Conservation (phyloP, 92 coral and sea anemone genomes). For the Bergia puertoricense region DNA sequence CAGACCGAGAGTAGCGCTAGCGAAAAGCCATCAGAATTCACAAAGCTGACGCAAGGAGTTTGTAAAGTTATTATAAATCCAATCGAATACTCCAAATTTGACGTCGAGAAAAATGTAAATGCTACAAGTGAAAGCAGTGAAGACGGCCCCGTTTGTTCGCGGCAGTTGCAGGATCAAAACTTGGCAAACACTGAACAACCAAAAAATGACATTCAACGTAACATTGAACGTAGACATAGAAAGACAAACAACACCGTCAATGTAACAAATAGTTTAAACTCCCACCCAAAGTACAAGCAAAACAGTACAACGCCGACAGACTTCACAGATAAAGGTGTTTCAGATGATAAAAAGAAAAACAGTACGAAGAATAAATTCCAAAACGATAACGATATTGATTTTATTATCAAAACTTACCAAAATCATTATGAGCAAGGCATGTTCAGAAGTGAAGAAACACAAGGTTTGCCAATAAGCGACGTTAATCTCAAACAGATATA, state of each 20-base stretch:
- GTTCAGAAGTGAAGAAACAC: background rate
- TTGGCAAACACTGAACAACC: background rate
- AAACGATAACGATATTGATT: background rate
- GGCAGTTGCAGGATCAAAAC: background rate
- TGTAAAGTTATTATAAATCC: background rate
- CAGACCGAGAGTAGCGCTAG: background rate
- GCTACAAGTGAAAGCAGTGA: background rate
- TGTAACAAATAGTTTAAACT: no score
- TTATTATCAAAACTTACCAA: background rate
- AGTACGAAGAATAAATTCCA: background rate
- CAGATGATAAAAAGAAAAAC: background rate
- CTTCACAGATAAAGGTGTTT: background rate
- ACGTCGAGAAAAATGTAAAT: no score
- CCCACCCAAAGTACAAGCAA: background rate
- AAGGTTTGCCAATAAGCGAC: background rate
- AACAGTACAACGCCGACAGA: background rate
- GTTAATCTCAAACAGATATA: no score
- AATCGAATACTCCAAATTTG: no score
- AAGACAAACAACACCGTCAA: no score
- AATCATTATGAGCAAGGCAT: background rate
- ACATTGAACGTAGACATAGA: background rate
- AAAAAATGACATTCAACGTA: background rate
- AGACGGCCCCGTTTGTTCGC: background rate
- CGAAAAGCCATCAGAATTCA: background rate
- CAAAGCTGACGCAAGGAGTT: background rate